phyloP scores from a whole-genome alignment of 2,113 vertebrate species.

The Tychaedon coryphoeus region DNA sequence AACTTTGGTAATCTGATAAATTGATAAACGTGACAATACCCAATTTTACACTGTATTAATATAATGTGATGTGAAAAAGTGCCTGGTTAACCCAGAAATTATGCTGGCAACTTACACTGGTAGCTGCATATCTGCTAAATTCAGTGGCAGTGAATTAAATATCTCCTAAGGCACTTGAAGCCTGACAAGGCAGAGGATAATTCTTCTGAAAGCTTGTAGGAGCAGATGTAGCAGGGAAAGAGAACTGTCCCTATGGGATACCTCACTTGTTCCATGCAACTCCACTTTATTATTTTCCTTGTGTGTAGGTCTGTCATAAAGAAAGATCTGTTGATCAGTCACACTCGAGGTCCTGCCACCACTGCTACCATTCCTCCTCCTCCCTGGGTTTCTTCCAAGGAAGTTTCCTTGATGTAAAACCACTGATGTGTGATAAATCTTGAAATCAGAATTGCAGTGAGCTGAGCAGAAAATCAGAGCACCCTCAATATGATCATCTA shows the following conservation, averaged over 20 bases:
- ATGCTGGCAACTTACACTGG: neutral
- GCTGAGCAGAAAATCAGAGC: neutral
- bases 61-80: neutral
- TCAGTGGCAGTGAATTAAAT: slow-evolving; percentile 41
- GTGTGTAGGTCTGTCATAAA: neutral
- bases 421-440: neutral
- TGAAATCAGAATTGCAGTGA: neutral
- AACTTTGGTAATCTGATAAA: neutral
- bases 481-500: neutral
- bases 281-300: slow-evolving; percentile 3
- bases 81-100: slow-evolving; percentile 25
- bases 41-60: neutral
- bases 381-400: accelerated
- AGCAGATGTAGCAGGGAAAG: slow-evolving; percentile 27
- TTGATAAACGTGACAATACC: neutral
- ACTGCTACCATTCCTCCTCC: neutral
- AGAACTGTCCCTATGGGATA: neutral
- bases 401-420: neutral
- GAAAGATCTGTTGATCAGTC: neutral
- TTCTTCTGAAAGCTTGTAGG: slow-evolving; percentile 35
- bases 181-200: slow-evolving; percentile 41
- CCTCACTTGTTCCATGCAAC: neutral
- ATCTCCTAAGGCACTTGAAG: slow-evolving; percentile 32
- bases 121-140: neutral
- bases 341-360: neutral